These are phyloP conservation scores for Thryonomys swinderianus DNA, from an alignment of 2,113 vertebrate species.

Conservation along the genomic window DNA sequence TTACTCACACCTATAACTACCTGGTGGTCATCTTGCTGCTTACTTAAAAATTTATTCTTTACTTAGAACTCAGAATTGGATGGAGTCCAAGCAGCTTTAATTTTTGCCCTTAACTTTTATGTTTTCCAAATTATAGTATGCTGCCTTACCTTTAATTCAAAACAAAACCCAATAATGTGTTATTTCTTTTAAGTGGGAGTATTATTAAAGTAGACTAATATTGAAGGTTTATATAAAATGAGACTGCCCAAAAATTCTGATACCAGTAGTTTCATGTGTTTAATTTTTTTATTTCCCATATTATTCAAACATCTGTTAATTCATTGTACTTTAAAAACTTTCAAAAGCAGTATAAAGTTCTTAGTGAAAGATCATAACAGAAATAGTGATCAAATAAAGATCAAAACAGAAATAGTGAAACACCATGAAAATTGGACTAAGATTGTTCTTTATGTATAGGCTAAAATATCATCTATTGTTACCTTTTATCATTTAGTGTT, in stretches of 20 bases:
- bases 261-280: constrained; percentile 43
- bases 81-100: neutral
- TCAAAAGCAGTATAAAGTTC: neutral
- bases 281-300: constrained; percentile 50
- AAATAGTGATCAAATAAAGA: no score
- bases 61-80: neutral
- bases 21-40: neutral
- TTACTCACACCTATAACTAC: neutral
- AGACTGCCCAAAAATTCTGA: constrained; percentile 12
- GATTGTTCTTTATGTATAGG: constrained; percentile 47
- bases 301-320: constrained; percentile 28
- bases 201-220: neutral
- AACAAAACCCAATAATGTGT: neutral
- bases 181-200: constrained; percentile 40
- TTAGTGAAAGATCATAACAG: constrained; percentile 72
- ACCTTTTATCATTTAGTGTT: no score
- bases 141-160: constrained; percentile 4
- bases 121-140: constrained; percentile 15
- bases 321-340: constrained; percentile 61
- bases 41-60: neutral
- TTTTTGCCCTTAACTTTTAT: constrained; percentile 21
- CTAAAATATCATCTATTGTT: constrained; percentile 59
- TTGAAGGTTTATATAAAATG: constrained; percentile 40
- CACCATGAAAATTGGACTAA: constrained; percentile 51
- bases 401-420: constrained; percentile 58